Conservation (phyloP, 1,140 invertebrate genomes). For the Papilio xuthus region DNA sequence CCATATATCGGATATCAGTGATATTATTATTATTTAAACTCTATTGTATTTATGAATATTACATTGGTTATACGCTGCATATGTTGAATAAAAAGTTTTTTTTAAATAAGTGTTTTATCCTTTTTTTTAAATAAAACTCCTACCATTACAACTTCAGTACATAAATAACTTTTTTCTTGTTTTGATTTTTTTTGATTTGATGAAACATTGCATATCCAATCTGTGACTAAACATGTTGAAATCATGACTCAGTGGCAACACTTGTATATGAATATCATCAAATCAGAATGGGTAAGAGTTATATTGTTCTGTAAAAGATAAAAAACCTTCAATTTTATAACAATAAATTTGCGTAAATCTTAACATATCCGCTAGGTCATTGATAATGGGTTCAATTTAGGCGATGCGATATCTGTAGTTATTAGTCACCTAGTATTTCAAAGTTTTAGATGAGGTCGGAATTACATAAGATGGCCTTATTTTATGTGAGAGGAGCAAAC, state of each 20-base stretch:
- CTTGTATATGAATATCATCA: neutral
- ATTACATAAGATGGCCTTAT: neutral
- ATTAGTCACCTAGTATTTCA: neutral
- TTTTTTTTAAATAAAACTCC: slow-evolving; percentile 3
- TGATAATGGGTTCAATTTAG: neutral
- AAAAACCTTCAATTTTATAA: too few species aligned
- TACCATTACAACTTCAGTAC: neutral
- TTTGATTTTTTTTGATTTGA: slow-evolving; percentile 1
- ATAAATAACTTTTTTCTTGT: neutral
- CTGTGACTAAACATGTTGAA: slow-evolving; percentile 33
- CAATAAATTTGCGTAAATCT: too few species aligned
- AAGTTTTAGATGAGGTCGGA: neutral
- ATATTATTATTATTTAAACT: slow-evolving; percentile 68
- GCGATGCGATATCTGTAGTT: too few species aligned
- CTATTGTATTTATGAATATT: slow-evolving; percentile 51
- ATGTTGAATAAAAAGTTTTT: slow-evolving; percentile 66
- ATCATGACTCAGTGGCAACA: neutral
- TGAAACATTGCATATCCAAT: slow-evolving; percentile 28
- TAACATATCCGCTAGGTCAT: too few species aligned
- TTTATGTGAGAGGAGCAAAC: neutral
- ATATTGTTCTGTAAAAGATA: too few species aligned
- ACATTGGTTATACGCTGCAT: slow-evolving; percentile 56
- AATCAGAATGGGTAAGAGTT: neutral
- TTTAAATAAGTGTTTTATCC: slow-evolving; percentile 39
- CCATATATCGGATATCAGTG: slow-evolving; percentile 75